phyloP scores from a whole-genome alignment of 2,888 invertebrate genomes.

The Patella pellucida region DNA sequence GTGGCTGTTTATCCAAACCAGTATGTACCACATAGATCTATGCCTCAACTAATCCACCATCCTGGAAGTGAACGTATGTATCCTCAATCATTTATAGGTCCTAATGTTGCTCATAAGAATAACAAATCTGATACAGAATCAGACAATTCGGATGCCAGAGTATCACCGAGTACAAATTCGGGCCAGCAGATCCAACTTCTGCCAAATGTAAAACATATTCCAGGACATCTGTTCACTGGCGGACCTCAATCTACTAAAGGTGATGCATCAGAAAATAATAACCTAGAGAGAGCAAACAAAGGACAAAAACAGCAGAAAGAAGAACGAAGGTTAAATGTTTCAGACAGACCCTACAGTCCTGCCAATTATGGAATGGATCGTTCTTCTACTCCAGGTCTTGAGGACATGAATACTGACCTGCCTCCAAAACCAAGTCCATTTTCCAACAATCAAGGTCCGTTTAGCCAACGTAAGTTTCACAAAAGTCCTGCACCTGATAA shows the following conservation, averaged over 20 bases:
- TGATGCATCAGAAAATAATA: slow-evolving; percentile 13
- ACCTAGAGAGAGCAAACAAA: slow-evolving; percentile 29
- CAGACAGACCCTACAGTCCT: slow-evolving; percentile 38
- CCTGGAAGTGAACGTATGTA: neutral
- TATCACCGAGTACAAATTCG: slow-evolving; percentile 29
- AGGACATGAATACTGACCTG: neutral
- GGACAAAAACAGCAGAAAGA: slow-evolving; percentile 24
- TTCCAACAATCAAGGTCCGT: slow-evolving; percentile 13
- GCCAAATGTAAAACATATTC: slow-evolving; percentile 63
- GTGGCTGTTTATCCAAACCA: slow-evolving; percentile 22
- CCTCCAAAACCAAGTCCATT: slow-evolving; percentile 11
- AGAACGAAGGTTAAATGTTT: slow-evolving; percentile 27
- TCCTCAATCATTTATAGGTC: slow-evolving; percentile 5
- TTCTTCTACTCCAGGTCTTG: slow-evolving; percentile 6
- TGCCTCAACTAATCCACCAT: neutral
- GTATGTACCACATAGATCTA: neutral
- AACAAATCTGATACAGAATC: slow-evolving; percentile 13
- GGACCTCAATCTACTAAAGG: slow-evolving; percentile 21
- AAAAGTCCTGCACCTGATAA: slow-evolving; percentile 17
- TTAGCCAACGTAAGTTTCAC: slow-evolving; percentile 22
- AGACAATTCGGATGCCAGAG: slow-evolving; percentile 10
- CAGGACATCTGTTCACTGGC: slow-evolving; percentile 46
- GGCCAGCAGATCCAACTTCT: slow-evolving; percentile 59
- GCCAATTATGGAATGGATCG: slow-evolving; percentile 32
- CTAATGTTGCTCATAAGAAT: slow-evolving; percentile 1